These are phyloP conservation scores for Calliphora vomitoria DNA, from an alignment of 2,888 invertebrate species.

Conservation along the genomic window DNA sequence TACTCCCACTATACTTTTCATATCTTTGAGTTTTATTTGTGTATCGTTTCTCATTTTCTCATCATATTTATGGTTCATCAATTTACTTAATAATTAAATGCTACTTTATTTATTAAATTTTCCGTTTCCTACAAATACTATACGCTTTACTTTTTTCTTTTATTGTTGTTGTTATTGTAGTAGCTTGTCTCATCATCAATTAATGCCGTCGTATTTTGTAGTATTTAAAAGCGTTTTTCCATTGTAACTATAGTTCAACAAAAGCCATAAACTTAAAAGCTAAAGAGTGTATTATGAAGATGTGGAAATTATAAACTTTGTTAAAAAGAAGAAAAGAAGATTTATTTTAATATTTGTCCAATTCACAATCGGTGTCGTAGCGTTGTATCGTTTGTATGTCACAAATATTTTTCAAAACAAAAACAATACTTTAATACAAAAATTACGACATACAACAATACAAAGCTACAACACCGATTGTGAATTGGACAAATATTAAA, in stretches of 20 bases:
- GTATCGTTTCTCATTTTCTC: not conserved
- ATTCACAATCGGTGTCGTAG: too few relatives aligned
- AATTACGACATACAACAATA: too few relatives aligned
- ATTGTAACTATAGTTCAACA: conserved; percentile 23
- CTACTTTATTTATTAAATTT: conserved; percentile 65
- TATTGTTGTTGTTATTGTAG: not conserved
- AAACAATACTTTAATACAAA: too few relatives aligned
- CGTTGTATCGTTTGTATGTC: too few relatives aligned
- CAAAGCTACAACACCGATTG: too few relatives aligned
- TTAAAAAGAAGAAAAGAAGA: too few relatives aligned
- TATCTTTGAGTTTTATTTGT: not conserved
- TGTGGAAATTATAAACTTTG: not conserved
- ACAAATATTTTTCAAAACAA: too few relatives aligned
- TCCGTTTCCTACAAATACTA: conserved; percentile 30
- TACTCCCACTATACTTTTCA: not conserved
- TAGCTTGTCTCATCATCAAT: conserved; percentile 50
- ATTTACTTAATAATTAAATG: conserved; percentile 61
- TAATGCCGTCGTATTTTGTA: conserved; percentile 19
- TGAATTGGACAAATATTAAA: too few relatives aligned
- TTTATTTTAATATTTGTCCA: too few relatives aligned
- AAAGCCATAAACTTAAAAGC: not conserved
- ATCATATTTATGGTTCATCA: conserved; percentile 28
- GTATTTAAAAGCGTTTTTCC: conserved; percentile 6
- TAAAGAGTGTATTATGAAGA: not conserved
- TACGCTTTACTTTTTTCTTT: not conserved